Evolutionary conservation across 2,797 vertebrate species (phyloP).

Genomic region (Zenarchopterus dispar): DNA sequence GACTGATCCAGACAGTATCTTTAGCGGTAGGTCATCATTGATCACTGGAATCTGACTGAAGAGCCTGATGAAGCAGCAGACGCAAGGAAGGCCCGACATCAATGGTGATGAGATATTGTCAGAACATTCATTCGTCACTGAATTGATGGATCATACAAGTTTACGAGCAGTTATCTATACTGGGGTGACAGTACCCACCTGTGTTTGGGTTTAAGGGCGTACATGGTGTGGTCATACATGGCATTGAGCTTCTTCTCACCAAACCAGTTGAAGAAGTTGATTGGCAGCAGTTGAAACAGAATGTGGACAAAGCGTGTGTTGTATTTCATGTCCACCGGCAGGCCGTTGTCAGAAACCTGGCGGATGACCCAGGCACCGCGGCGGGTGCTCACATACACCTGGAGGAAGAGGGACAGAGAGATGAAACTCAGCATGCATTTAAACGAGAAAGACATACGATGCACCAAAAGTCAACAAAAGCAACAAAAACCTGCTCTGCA

Average conservation of each 20-base stretch:
- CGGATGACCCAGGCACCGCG: conserved; percentile 79
- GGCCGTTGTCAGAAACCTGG: conserved; percentile 75
- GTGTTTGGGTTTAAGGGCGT: conserved; percentile 88
- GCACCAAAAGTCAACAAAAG: not conserved
- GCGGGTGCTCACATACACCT: conserved; percentile 83
- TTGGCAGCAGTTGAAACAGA: conserved; percentile 70
- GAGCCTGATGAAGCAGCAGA: conserved; percentile 54
- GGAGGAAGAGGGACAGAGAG: not conserved
- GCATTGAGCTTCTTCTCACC: conserved; percentile 74
- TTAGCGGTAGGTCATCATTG: conserved; percentile 81
- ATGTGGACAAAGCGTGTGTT: conserved; percentile 75
- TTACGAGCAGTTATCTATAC: not conserved
- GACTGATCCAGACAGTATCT: conserved; percentile 76
- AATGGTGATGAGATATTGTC: too few species aligned
- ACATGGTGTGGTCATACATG: conserved; percentile 81
- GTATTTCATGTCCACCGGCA: conserved; percentile 78
- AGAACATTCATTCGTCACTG: too few species aligned
- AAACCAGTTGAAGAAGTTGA: conserved; percentile 68
- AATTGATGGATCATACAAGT: too few species aligned
- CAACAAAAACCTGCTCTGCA: conserved; percentile 67
- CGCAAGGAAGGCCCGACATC: not conserved
- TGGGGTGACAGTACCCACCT: conserved; percentile 70
- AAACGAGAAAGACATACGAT: not conserved
- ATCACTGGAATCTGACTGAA: conserved; percentile 79
- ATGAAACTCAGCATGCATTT: not conserved